Conservation (phyloP, 2,797 vertebrate species). For the Menidia menidia region DNA sequence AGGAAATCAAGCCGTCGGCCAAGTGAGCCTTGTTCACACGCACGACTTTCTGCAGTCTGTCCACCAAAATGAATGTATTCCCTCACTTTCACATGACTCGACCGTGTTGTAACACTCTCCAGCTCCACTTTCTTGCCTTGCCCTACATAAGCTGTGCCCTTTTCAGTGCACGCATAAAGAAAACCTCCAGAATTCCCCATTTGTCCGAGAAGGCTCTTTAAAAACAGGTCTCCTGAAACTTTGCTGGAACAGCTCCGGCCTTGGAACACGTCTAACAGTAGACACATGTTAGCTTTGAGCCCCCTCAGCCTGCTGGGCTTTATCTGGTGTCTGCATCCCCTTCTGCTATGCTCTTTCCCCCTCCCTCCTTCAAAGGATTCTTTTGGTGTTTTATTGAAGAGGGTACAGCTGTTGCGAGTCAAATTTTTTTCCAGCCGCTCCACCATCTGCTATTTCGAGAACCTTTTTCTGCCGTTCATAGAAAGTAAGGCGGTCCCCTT, state of each 20-base stretch:
- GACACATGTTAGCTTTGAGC: constrained; percentile 34
- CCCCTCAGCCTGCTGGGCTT: constrained; percentile 25
- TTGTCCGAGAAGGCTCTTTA: neutral
- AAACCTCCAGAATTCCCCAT: no score
- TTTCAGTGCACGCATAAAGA: no score
- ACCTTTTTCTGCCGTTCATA: constrained; percentile 42
- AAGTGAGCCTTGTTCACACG: constrained; percentile 80
- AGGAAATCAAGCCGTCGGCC: constrained; percentile 90
- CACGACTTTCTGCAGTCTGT: no score
- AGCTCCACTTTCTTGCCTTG: no score
- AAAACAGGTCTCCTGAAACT: constrained; percentile 6
- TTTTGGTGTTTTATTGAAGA: constrained; percentile 70
- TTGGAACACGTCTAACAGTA: constrained; percentile 8
- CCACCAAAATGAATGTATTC: no score
- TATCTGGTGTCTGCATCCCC: constrained; percentile 23
- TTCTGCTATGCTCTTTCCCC: constrained; percentile 36
- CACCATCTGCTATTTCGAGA: constrained; percentile 65
- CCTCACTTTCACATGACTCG: no score
- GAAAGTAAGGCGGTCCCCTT: constrained; percentile 44
- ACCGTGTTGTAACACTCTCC: no score
- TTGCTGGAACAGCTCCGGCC: constrained; percentile 8
- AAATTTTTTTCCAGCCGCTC: constrained; percentile 49
- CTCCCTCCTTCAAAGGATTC: constrained; percentile 55
- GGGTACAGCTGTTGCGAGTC: constrained; percentile 62
- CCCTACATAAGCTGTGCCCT: no score